Base-by-base conservation (phyloP, 2,888 invertebrate genomes). In the Drosophila prolongata region DNA sequence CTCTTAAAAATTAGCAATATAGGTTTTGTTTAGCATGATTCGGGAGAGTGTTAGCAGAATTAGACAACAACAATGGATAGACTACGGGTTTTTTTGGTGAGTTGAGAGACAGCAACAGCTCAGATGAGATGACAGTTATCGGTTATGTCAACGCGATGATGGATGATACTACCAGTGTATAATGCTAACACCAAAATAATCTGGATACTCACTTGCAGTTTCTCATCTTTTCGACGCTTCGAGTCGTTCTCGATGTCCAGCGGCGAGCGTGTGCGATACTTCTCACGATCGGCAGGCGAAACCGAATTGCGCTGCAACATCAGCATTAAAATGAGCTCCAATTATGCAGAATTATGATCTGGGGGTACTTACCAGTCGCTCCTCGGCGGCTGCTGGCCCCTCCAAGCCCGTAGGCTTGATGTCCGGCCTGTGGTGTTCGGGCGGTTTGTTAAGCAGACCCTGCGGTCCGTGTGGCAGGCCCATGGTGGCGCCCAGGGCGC, bases 221-320 rank as follows among this genome's bases (percentile, higher is more conserved):
- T 97, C 93, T 97, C 97, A 93, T 97, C 96, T 93, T 95, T 95
- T 93, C 96, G 96, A 91, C 96, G 95, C 91, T 97, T 96, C 60
- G 93, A 94, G 89, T 96, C 95, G 77, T 94, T 93, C 90, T 97
- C 96, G 37, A 95, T 94, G 90, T 95, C 96, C 77, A 95, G 94
- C 37, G 96, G 96, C 55, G 96, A 96, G 78, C 97, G 94, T 69
- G 96, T 94, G 64, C 97, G 94, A 93, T 97, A 97, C 93, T 97
- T 97, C 89, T 96, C 96, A 72, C 96, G 93, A 90, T 96, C 96
- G 78, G 95, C 95, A 5, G 97, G 97, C 38, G 97, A 97, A 83
- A 97, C 95, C 60, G 97, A 97, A 89, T 95, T 95, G 87, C 96
- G 94, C 95, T 96, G 69, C 58, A 87, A 81, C 47, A 52, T 55